Evolutionary conservation across 2,888 invertebrate species (phyloP), one percentile per base, ranked within the genome.

Genomic region (Shargacucullia verbasci): DNA sequence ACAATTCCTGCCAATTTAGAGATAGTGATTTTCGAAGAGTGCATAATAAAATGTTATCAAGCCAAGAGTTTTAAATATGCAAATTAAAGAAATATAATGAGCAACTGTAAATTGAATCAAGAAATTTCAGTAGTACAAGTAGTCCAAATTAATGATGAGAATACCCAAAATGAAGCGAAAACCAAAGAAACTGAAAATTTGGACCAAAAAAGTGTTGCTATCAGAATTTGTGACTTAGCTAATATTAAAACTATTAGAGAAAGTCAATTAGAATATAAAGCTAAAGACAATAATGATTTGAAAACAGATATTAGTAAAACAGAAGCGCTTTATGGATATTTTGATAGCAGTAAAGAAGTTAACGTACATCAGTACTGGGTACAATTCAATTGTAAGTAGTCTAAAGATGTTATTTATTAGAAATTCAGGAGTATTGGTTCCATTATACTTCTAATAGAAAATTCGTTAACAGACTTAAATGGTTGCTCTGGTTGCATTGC

Each of bases 111-210:
- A 40, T 10, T 6, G 7, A 38, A 12, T 45, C 12, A n/a, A 25
- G 56, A 56, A 41, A 44, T 14, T 1, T 13, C 50, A 5, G 4
- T 13, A 11, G 20, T 12, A 5, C 15, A 57, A 5, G 4, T 13
- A 11, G 20, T 12, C 8, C n/a, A 39, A 31, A 43, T 37, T 33
- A 31, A 55, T 40, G 25, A 20, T 20, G 20, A 20, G 2, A 4
- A 20, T 20, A 20, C n/a, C 31, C 15, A 54, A 47, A 47, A 57
- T 65, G 66, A 63, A 47, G 13, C 14, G 2, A 13, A 65, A 65
- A 27, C n/a, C 13, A 14, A 31, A 7, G 11, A 38, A 49, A 43
- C 2, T 46, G 27, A 65, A 58, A 52, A 31, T 0, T 3, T 34
- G n/a, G 10, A 10, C 2, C 25, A 33, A 38, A 37, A 37, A 11